Evolutionary conservation across 2,888 invertebrate genomes (phyloP).

Genomic region (Leptopilina drosophilae): DNA sequence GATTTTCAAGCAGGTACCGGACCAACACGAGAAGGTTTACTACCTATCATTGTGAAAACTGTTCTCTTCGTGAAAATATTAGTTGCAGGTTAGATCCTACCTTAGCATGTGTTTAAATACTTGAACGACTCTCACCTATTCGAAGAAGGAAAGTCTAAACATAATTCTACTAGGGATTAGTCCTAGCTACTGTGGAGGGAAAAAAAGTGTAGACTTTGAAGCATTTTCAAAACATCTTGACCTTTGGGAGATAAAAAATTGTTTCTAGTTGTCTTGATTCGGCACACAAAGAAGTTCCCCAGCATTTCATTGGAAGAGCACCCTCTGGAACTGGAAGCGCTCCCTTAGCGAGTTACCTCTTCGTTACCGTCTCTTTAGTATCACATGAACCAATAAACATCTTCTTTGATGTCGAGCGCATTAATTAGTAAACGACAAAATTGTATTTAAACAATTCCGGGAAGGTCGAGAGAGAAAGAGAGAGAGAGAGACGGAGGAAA

Average conservation of each 20-base stretch:
- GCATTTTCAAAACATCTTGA: no score
- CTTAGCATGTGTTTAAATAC: no score
- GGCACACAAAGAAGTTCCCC: not conserved
- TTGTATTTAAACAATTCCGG: slow-evolving; percentile 81
- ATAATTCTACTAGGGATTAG: no score
- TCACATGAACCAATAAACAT: slow-evolving; percentile 79
- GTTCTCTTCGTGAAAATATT: no score
- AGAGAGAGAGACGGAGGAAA: slow-evolving; percentile 61
- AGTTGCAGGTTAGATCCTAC: no score
- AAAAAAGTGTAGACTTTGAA: no score
- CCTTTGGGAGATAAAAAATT: slow-evolving; percentile 1
- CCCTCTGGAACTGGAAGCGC: slow-evolving; percentile 70
- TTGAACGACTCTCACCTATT: no score
- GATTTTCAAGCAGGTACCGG: no score
- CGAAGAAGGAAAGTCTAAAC: no score
- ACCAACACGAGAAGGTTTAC: no score
- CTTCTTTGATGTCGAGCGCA: slow-evolving; percentile 79
- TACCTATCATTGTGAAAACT: no score
- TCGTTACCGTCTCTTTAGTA: slow-evolving; percentile 78
- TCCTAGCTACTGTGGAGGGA: no score
- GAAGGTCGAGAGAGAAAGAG: slow-evolving; percentile 58
- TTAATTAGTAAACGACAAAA: slow-evolving; percentile 82
- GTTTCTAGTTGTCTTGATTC: slow-evolving; percentile 36
- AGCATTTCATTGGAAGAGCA: slow-evolving; percentile 48
- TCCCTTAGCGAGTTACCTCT: slow-evolving; percentile 75